phyloP scores from a whole-genome alignment of 2,113 vertebrate genomes.

The Irena cyanogastra region DNA sequence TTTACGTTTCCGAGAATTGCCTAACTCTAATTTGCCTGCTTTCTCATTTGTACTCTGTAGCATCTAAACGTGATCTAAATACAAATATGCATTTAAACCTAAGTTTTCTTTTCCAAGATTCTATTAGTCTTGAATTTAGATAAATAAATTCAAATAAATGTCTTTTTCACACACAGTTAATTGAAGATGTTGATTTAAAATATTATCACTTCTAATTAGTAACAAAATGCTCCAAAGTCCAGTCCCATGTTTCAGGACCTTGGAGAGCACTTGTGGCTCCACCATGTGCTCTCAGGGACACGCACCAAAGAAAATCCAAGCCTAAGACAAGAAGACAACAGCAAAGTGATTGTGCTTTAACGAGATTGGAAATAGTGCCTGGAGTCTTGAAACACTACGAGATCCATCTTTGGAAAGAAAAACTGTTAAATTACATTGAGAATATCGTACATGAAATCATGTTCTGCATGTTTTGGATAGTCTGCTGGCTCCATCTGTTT shows the following conservation, averaged over 20 bases:
- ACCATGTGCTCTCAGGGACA: accelerated
- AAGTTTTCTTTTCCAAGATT: conserved; percentile 22
- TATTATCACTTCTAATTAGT: neutral
- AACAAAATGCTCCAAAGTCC: neutral
- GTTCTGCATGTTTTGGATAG: neutral
- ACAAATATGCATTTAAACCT: conserved; percentile 27
- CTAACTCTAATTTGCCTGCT: neutral
- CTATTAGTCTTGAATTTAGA: neutral
- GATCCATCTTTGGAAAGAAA: neutral
- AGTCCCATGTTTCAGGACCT: conserved; percentile 66
- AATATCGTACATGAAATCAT: neutral
- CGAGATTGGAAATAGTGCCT: neutral
- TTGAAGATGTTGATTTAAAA: conserved; percentile 30
- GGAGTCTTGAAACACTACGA: neutral
- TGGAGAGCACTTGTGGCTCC: conserved; percentile 54
- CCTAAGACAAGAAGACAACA: neutral
- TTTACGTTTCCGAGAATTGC: conserved; percentile 34
- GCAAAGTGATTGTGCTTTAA: neutral
- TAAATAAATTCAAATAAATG: neutral
- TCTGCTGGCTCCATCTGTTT: neutral
- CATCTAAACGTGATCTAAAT: conserved; percentile 38
- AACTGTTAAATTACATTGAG: neutral
- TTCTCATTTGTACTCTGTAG: neutral
- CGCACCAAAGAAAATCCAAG: neutral
- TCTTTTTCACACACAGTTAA: neutral